Conservation (phyloP, 2,888 invertebrate genomes). For the Coenonympha glycerion region DNA sequence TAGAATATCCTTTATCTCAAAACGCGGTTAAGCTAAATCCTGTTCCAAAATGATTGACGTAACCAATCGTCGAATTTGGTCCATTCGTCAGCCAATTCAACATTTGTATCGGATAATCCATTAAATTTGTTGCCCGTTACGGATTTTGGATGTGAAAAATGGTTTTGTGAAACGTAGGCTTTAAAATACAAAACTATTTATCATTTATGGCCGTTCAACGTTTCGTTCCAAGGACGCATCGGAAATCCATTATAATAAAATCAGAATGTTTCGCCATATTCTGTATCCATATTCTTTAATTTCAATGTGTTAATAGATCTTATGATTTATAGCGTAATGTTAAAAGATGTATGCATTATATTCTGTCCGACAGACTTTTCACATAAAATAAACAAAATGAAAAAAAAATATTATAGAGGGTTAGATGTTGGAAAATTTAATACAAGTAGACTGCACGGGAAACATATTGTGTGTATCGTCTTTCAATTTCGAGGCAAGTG, state of each 20-base stretch:
- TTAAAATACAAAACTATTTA: constrained; percentile 13
- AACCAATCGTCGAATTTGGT: constrained; percentile 14
- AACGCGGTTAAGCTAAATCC: constrained; percentile 1
- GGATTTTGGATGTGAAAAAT: constrained; percentile 21
- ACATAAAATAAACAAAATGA: not conserved
- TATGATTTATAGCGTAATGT: no score
- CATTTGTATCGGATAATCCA: constrained; percentile 16
- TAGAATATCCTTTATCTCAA: not conserved
- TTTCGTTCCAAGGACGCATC: constrained; percentile 1
- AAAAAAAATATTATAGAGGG: no score
- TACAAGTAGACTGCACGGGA: constrained; percentile 4
- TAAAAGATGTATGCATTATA: not conserved
- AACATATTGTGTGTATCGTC: constrained; percentile 13
- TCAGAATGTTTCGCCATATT: not conserved
- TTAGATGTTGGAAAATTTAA: no score
- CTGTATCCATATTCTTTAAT: no score
- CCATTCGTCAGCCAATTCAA: constrained; percentile 12
- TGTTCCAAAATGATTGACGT: constrained; percentile 20
- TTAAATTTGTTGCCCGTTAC: constrained; percentile 13
- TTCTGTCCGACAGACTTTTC: not conserved
- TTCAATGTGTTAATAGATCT: no score
- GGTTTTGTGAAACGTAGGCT: constrained; percentile 15
- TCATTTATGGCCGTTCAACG: constrained; percentile 2
- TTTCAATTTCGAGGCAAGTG: constrained; percentile 25
- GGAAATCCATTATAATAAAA: not conserved